Base-by-base conservation (phyloP, 1,140 invertebrate species). In the Tetragonula clypearis region DNA sequence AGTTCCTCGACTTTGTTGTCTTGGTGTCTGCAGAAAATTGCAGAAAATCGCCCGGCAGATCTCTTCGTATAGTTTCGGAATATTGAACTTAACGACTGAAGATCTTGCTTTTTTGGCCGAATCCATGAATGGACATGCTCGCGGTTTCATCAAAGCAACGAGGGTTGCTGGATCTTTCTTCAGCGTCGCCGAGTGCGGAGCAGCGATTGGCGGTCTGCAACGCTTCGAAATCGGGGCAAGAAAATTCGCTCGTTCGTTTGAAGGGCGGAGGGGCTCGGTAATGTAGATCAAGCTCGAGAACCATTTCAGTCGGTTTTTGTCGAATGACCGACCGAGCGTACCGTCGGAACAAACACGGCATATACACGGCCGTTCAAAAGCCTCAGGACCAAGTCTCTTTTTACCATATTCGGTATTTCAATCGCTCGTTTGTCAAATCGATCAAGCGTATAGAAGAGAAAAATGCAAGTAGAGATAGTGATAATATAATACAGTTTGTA, bases 201-300 rank as follows among this genome's bases (percentile, higher is more conserved):
- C 8, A 80, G 17, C 26, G 49, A 58, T 49, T 14, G 60, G 11
- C 3, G 12, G n/a, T 53, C 15, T n/a, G 49, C 53, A 58, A 14
- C 21, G 58, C n/a, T 49, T 58, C 53, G 68, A 56, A 35, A 80
- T 55, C 66, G 55, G 9, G n/a, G 15, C 72, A 72, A 72, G 79
- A 80, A 30, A 80, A 72, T 80, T 58, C 41, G 3, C 17, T 60
- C 30, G 49, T 35, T 60, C 30, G 49, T 35, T 49, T 11, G 79
- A 72, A 23, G 23, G 55, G 21, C 11, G 5, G 11, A 69, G 35
- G 8, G 6, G 19, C 30, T 30, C 21, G 17, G 68, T 26, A 21
- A 80, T 81, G 79, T 82, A 82, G 58, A 82, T 82, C 80, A 82
- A 58, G 49, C 11, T 21, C 15, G 14, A 74, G 80, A 55, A 65